Evolutionary conservation across 2,797 vertebrate species (phyloP), one percentile per base, ranked within the genome.

Genomic region (Lemur catta): DNA sequence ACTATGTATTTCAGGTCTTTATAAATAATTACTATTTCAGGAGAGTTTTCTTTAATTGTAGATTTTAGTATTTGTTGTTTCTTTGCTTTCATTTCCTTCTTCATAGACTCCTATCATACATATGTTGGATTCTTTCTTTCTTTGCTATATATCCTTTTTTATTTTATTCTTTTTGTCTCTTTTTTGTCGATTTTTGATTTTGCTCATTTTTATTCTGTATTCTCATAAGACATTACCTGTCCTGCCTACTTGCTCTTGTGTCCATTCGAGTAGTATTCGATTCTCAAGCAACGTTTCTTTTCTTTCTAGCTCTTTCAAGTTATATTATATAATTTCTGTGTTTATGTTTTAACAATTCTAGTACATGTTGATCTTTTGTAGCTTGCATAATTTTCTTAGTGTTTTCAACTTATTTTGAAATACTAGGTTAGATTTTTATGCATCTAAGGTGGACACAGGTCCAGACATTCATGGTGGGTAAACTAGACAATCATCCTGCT

Each of bases 71-170:
- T 43, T 48, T 46, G 2, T 38, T 6, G 0, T 38, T 84, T 61
- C 28, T 38, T 50, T 48, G 9, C 2, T 69, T 38, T 35, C 1
- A 38, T 18, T 57, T 46, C 22, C n/a, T 86, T 61, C 35, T 63
- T 55, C 11, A 3, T 11, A 22, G 4, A 8, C 10, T 59, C 55
- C 17, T 4, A 0, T 20, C 22, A 46, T 20, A 14, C n/a, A 1
- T 48, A 7, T 22, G 35, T 22, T 90, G 50, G 57, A n/a, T n/a
- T 43, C 28, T 55, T 43, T 28, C 4, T 50, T 65, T 38, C 35
- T 38, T 7, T 12, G 20, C 1, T 59, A 10, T 20, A 0, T 4
- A 12, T 13, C 2, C 28, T 38, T 43, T 78, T 50, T 11, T 71
- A 11, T 55, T 14, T 43, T 20, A 0, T 4, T 10, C 26, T 43